Base-by-base conservation (phyloP, 2,797 vertebrate genomes). In the Meda fulgida region DNA sequence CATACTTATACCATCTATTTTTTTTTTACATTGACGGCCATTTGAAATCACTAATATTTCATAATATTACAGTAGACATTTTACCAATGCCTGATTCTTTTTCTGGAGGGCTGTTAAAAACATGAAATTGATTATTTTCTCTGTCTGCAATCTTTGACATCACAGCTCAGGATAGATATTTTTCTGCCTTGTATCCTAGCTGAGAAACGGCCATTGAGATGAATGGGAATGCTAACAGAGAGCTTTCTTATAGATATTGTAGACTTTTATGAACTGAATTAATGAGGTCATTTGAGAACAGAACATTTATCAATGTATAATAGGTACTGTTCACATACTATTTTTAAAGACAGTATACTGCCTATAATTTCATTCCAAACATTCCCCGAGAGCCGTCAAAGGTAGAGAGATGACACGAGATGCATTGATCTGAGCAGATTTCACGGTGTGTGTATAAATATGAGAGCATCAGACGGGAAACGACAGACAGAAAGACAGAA, bases 361-460 rank as follows among this genome's bases (percentile, higher is more conserved):
- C 38, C 3, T 43, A 19, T 4, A 11, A 11, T 78, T 65, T 63
- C 36, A 40, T 71, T 71, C 36, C 40, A 26, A 71, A 71, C 69
- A 43, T 43, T 29, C 46, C 38, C 31, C 67, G 34, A 70, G 46
- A 81, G 46, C 16, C 3, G 14, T 55, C 79, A 81, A 34, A 81
- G 18, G 3, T 16, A 48, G 78, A 79, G 5, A 66, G n/a, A 63
- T 21, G 63, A 67, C 78, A 67, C 67, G 63, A 80, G 63, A 95
- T 93, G 92, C 81, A 48, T 48, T 48, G 78, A 80, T 80, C 78
- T 80, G 26, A 67, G 60, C n/a, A 31, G 60, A 48, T 66, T 34
- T 67, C 60, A 66, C 8, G 7, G 43, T 53, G 26, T 76, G 75
- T 63, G 43, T 53, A 26, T 51, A 48, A 69, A 65, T 43, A 82